Evolutionary conservation across 2,888 invertebrate species (phyloP), one percentile per base, ranked within the genome.

Genomic region (Brachylomia viminalis): DNA sequence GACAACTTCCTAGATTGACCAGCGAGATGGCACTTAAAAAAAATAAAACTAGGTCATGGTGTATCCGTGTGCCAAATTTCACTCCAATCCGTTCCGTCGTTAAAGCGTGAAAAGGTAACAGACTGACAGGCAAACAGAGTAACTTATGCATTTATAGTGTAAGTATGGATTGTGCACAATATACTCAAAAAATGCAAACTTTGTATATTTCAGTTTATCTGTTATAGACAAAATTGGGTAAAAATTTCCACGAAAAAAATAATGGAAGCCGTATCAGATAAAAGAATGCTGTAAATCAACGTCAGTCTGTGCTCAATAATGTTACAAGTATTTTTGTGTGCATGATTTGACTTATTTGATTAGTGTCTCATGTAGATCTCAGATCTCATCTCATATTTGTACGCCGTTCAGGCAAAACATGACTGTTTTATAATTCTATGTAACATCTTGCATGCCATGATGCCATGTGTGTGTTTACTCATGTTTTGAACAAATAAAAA

Each of bases 201-300:
- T 17, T 33, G 0, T 27, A 0, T 1, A 17, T 42, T 76, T n/a
- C n/a, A 30, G 20, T 76, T 52, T 52, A 52, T 76, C 59, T 45
- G 15, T 5, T 61, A n/a, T 13, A n/a, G 42, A 59, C 59, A 76
- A 72, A 72, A 72, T 8, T 10, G 2, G 71, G n/a, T 56, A 3
- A 20, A 10, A 30, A 6, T n/a, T 42, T 59, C 20, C 59, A 74
- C 15, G 27, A 59, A 76, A 58, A 42, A 30, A 47, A n/a, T 17
- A 10, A 49, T 59, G 30, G 15, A 42, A 42, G 11, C 20, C n/a
- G 1, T 42, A 59, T 42, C 47, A 49, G 27, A 13, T 0, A 75
- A 59, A 49, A 59, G 11, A 15, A 59, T 59, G 6, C 10, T 59
- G 30, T 75, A 30, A 54, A n/a, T 11, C 45, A 61, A 23, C 23